A percentile compares a stretch with the other conserved stretches of the same genome.
phyloP scores from a whole-genome alignment of 2,888 invertebrate species.

The Lithodes maja region DNA sequence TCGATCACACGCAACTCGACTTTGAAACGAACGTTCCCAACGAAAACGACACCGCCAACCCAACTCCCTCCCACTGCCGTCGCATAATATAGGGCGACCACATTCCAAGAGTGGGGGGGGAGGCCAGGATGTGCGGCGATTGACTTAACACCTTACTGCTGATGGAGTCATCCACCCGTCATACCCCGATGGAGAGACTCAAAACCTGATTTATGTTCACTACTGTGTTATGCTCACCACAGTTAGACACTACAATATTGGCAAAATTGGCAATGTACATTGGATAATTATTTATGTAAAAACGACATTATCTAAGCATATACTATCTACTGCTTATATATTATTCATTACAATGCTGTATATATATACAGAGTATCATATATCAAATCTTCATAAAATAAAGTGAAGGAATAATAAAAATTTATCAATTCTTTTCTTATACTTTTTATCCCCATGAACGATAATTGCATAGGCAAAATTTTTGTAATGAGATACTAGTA shows the following conservation, averaged over 20 bases:
- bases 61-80: conserved; percentile 34
- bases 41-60: conserved; percentile 51
- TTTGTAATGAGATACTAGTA: too few relatives aligned
- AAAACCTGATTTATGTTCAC: conserved; percentile 18
- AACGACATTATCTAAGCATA: conserved; percentile 43
- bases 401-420: too few relatives aligned
- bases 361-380: too few relatives aligned
- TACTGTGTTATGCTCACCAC: conserved; percentile 32
- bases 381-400: too few relatives aligned
- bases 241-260: conserved; percentile 8
- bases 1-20: conserved; percentile 64
- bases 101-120: conserved; percentile 42
- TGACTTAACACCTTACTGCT: conserved; percentile 7
- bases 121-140: conserved; percentile 14
- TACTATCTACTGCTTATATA: conserved; percentile 51
- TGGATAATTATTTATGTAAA: conserved; percentile 40
- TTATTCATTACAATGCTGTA: background rate
- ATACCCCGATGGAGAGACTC: background rate
- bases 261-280: conserved; percentile 31
- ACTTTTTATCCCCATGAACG: too few relatives aligned
- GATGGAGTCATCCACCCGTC: conserved; percentile 22
- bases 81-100: background rate
- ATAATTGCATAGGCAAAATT: too few relatives aligned
- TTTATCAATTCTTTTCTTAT: too few relatives aligned
- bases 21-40: conserved; percentile 41